Percentiles rank a stretch among this genome's conserved stretches.
Evolutionary conservation across 2,113 vertebrate species (phyloP).

Genomic region (Carassius gibelio): DNA sequence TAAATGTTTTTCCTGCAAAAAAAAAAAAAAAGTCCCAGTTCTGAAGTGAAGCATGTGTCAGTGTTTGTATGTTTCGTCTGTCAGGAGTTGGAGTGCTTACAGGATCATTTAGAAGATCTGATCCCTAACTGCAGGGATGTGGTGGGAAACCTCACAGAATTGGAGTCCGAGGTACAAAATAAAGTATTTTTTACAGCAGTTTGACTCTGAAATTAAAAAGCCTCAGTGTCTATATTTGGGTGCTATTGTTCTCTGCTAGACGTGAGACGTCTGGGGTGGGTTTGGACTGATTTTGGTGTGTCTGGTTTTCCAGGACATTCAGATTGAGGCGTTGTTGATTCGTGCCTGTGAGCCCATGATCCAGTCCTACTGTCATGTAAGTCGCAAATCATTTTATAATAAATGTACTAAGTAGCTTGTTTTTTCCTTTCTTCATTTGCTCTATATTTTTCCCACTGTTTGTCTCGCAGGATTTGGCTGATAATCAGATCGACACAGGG

Average conservation of each 20-base stretch:
- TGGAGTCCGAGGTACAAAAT: constrained; percentile 90
- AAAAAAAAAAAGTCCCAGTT: background rate
- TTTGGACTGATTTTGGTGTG: background rate
- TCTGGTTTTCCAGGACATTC: constrained; percentile 84
- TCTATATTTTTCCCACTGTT: constrained; percentile 28
- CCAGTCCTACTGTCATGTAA: constrained; percentile 87
- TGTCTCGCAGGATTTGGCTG: constrained; percentile 85
- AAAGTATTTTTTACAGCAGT: background rate
- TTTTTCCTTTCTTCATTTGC: background rate
- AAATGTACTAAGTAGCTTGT: background rate
- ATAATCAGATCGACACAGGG: constrained; percentile 95
- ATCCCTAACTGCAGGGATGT: constrained; percentile 87
- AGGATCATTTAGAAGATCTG: constrained; percentile 94
- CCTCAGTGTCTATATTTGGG: background rate
- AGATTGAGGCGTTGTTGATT: constrained; percentile 97
- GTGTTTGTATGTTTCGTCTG: background rate
- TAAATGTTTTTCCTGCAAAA: background rate
- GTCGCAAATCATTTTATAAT: constrained; percentile 54
- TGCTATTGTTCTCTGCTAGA: background rate
- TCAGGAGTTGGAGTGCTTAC: constrained; percentile 94
- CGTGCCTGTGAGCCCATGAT: constrained; percentile 94
- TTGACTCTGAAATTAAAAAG: background rate
- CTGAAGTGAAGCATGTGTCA: background rate
- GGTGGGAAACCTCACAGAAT: constrained; percentile 92
- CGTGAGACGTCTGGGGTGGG: background rate